Conservation (phyloP, 1,140 invertebrate genomes). For the Lordiphosa collinella region DNA sequence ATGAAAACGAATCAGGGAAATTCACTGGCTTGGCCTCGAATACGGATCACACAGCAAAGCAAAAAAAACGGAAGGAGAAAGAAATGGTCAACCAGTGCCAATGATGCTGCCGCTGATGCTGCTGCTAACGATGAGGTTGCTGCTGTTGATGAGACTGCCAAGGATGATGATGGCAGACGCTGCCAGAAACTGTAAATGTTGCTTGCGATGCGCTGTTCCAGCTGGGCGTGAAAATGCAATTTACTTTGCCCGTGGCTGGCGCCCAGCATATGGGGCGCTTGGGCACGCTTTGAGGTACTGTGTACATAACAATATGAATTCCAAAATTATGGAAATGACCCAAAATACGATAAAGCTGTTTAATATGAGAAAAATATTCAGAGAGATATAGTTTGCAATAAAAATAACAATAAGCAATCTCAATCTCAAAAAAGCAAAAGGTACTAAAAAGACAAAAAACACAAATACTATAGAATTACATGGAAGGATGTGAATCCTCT, state of each 20-base stretch:
- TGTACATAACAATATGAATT: no score
- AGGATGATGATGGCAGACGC: constrained; percentile 8
- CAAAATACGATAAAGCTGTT: no score
- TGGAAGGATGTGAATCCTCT: no score
- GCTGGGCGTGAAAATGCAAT: constrained; percentile 66
- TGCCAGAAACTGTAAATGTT: constrained; percentile 41
- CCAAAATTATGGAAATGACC: no score
- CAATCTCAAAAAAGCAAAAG: no score
- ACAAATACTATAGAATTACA: no score
- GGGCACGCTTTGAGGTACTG: no score
- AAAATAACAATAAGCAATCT: no score
- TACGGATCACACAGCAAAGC: neutral
- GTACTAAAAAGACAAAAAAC: no score
- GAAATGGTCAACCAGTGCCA: constrained; percentile 29
- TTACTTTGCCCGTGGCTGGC: constrained; percentile 37
- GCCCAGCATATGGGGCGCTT: no score
- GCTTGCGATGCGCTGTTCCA: constrained; percentile 40
- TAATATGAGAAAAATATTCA: no score
- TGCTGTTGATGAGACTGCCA: neutral
- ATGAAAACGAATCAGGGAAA: constrained; percentile 57
- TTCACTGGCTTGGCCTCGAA: constrained; percentile 16
- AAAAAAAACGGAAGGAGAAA: constrained; percentile 3
- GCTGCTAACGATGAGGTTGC: constrained; percentile 1
- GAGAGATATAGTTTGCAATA: no score
- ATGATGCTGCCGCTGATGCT: constrained; percentile 25